phyloP scores from a whole-genome alignment of 2,113 vertebrate genomes.

The Climacteris rufus region DNA sequence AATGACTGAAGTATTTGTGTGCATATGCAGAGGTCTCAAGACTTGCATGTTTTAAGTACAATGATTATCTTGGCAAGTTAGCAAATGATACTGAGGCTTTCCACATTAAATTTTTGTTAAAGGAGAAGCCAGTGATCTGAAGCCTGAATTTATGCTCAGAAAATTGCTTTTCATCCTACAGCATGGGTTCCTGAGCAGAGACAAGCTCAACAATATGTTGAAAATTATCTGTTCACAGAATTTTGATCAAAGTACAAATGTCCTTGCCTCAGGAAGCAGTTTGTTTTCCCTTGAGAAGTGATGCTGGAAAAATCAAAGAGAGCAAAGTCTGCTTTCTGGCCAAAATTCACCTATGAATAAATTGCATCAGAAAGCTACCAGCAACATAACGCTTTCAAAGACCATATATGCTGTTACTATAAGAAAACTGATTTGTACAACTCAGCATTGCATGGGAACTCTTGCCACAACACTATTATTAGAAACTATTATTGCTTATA shows the following conservation, averaged over 20 bases:
- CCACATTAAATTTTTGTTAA: background rate
- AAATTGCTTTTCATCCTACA: constrained; percentile 13
- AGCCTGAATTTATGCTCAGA: constrained; percentile 4
- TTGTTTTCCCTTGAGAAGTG: background rate
- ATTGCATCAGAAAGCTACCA: background rate
- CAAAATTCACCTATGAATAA: background rate
- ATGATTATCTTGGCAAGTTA: background rate
- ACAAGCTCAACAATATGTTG: background rate
- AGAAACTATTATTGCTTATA: background rate
- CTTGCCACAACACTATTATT: background rate
- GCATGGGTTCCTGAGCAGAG: background rate
- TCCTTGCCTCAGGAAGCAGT: constrained; percentile 13
- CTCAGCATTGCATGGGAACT: background rate
- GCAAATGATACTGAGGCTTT: background rate
- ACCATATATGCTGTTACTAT: background rate
- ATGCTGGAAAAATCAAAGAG: background rate
- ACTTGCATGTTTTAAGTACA: background rate
- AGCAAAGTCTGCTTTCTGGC: background rate
- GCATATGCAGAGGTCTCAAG: background rate
- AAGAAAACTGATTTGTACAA: background rate
- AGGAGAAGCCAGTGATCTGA: background rate
- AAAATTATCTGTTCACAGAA: constrained; percentile 30
- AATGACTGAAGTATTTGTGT: constrained; percentile 52
- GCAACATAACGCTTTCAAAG: background rate
- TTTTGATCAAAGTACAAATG: constrained; percentile 16